Conservation (phyloP, 2,888 invertebrate species). For the Drosophila neonasuta region DNA sequence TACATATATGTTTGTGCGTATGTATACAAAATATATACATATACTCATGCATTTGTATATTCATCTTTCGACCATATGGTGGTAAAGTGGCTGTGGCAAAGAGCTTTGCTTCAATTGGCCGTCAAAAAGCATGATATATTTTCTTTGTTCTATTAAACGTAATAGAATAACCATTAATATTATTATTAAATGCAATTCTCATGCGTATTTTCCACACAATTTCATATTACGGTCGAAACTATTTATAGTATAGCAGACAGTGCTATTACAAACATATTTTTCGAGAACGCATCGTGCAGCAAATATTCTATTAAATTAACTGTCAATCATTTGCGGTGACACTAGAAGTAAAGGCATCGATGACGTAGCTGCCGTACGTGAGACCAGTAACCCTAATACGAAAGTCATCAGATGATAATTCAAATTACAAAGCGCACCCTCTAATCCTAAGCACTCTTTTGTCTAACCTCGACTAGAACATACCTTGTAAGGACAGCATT, state of each 20-base stretch:
- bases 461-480: neutral
- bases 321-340: conserved; percentile 65
- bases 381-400: conserved; percentile 32
- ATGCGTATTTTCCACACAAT: conserved; percentile 64
- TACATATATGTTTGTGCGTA: conserved; percentile 1
- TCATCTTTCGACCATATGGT: conserved; percentile 28
- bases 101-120: neutral
- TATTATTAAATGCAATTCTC: conserved; percentile 14
- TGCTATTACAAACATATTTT: conserved; percentile 6
- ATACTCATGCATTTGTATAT: conserved; percentile 2
- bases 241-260: conserved; percentile 20
- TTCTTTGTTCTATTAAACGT: conserved; percentile 1
- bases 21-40: neutral
- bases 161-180: conserved; percentile 3
- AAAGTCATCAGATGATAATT: conserved; percentile 71
- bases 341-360: conserved; percentile 6
- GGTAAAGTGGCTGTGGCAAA: conserved; percentile 26
- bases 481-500: conserved; percentile 22
- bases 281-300: conserved; percentile 37
- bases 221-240: conserved; percentile 49
- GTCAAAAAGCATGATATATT: neutral
- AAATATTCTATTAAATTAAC: conserved; percentile 71
- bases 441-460: neutral
- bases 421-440: conserved; percentile 47
- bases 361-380: conserved; percentile 41